Conservation (phyloP, 2,113 vertebrate species). For the Oreocharis arfaki region DNA sequence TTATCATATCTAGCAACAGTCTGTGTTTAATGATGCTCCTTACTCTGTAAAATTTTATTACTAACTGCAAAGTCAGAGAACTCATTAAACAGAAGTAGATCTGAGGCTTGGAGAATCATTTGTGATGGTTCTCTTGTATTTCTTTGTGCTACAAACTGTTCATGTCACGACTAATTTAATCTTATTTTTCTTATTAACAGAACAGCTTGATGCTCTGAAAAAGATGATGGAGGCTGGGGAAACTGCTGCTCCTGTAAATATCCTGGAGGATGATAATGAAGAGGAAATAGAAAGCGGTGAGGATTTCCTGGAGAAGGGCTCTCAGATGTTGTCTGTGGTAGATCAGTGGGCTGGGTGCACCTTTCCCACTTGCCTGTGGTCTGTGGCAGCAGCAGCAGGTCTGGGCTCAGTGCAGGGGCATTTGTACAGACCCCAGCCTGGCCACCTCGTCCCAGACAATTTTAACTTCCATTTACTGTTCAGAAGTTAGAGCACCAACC, state of each 20-base stretch:
- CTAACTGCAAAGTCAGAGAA: background rate
- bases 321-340: background rate
- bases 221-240: slow-evolving; percentile 98
- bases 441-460: background rate
- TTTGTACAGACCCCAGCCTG: background rate
- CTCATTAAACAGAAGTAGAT: background rate
- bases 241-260: slow-evolving; percentile 86
- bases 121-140: background rate
- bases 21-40: background rate
- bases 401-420: background rate
- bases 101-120: background rate
- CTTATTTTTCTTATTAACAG: slow-evolving; percentile 70
- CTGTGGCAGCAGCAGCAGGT: background rate
- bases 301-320: background rate
- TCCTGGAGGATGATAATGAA: slow-evolving; percentile 93
- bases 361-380: rapidly evolving
- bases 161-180: background rate
- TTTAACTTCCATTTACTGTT: background rate
- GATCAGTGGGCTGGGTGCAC: background rate
- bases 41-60: background rate
- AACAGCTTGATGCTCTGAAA: slow-evolving; percentile 94
- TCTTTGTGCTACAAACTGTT: background rate
- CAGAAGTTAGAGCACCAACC: background rate
- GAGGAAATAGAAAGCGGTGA: slow-evolving; percentile 91
- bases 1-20: background rate